Conservation (phyloP, 2,888 invertebrate species). For the Leucophora obtusa region DNA sequence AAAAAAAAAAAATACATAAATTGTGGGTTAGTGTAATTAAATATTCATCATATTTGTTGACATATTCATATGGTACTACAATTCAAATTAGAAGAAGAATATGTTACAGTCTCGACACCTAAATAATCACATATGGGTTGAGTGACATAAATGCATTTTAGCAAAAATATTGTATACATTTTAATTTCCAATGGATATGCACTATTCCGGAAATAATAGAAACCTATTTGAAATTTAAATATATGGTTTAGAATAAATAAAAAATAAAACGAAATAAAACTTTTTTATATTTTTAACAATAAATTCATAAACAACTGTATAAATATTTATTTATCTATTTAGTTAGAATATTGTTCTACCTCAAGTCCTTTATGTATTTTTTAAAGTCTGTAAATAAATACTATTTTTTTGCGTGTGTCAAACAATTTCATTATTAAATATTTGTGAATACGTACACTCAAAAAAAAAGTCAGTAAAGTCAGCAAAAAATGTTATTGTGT, state of each 20-base stretch:
- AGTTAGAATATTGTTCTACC: no score
- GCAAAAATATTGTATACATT: background rate
- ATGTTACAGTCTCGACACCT: background rate
- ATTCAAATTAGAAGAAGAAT: no score
- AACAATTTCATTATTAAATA: background rate
- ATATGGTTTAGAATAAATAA: background rate
- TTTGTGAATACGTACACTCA: no score
- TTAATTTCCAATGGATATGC: background rate
- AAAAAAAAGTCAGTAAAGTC: no score
- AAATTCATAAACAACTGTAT: background rate
- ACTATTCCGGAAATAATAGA: conserved; percentile 1
- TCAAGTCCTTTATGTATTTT: no score
- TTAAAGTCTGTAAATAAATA: background rate
- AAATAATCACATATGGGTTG: background rate
- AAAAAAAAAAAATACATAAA: no score
- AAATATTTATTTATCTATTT: no score
- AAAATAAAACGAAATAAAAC: background rate
- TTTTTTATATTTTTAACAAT: background rate
- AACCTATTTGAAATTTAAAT: background rate
- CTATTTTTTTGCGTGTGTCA: background rate
- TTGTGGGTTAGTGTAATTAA: no score
- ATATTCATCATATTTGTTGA: no score
- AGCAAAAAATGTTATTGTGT: no score
- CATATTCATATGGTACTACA: no score
- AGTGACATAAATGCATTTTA: conserved; percentile 1